Percentiles rank a stretch among this genome's conserved stretches.
These are phyloP conservation scores for Carettochelys insculpta DNA, from an alignment of 2,113 vertebrate species.

Conservation along the genomic window DNA sequence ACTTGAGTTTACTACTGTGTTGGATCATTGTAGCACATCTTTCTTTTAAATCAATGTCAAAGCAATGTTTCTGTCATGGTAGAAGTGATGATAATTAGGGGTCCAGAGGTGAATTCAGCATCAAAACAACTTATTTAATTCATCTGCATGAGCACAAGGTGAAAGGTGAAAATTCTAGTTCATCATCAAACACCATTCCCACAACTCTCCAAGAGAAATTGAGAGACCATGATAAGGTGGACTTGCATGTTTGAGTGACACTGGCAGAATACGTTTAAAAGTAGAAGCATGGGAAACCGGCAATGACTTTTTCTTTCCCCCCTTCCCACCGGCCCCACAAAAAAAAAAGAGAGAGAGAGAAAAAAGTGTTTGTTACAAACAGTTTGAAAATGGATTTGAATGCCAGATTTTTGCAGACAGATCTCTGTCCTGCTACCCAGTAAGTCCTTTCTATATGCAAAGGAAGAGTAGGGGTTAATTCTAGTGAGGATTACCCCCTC, in stretches of 20 bases:
- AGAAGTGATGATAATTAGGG: not conserved
- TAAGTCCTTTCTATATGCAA: not conserved
- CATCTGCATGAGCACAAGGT: accelerated
- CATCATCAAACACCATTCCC: not conserved
- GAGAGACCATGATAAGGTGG: not conserved
- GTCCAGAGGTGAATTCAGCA: not conserved
- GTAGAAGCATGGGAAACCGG: not conserved
- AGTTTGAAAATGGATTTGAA: not conserved
- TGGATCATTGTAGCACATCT: not conserved
- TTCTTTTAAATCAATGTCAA: not conserved
- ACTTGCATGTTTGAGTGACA: not conserved
- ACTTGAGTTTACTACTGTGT: accelerated
- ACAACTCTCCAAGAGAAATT: not conserved
- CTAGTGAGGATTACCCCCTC: not conserved
- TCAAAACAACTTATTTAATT: not conserved
- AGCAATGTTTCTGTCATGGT: not conserved
- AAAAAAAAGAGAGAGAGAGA: too few species aligned
- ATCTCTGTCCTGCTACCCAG: not conserved
- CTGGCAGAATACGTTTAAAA: not conserved
- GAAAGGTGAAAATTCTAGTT: not conserved
- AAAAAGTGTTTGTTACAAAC: not conserved
- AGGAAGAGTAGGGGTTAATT: conserved; percentile 30
- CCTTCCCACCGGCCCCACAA: too few species aligned
- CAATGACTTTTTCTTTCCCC: not conserved
- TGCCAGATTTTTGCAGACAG: not conserved